phyloP scores from a whole-genome alignment of 1,140 invertebrate genomes.

The Ceratina calcarata region DNA sequence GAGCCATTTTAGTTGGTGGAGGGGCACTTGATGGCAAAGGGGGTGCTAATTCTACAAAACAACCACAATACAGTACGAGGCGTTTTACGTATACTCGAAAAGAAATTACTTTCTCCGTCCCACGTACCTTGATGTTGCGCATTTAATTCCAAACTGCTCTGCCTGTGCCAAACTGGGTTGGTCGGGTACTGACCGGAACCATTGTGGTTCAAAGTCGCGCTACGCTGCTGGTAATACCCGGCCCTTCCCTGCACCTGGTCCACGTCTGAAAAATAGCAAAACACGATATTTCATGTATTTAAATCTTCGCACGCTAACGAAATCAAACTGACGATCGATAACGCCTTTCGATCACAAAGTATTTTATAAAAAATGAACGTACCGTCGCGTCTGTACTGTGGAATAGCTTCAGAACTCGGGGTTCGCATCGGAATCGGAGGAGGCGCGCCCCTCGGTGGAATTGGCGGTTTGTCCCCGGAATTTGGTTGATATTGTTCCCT shows the following conservation, averaged over 20 bases:
- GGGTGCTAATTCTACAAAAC: conserved; percentile 79
- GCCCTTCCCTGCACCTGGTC: conserved; percentile 70
- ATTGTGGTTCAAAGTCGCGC: conserved; percentile 74
- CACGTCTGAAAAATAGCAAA: conserved; percentile 57
- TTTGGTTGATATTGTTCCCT: conserved; percentile 67
- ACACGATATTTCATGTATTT: not conserved
- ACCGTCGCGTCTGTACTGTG: conserved; percentile 74
- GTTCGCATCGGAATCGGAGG: conserved; percentile 79
- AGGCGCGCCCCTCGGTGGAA: conserved; percentile 81
- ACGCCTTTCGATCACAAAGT: not conserved
- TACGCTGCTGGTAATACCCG: conserved; percentile 74
- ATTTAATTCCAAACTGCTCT: conserved; percentile 69
- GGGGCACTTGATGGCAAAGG: conserved; percentile 78
- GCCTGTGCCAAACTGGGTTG: conserved; percentile 72
- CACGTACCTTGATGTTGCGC: conserved; percentile 73
- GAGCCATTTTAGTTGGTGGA: conserved; percentile 74
- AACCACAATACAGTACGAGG: conserved; percentile 29
- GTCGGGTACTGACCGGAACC: conserved; percentile 74
- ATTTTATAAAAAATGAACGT: conserved; percentile 15
- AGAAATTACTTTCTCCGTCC: too few relatives aligned
- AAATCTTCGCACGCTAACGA: too few relatives aligned
- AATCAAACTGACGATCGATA: not conserved
- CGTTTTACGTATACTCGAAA: too few relatives aligned
- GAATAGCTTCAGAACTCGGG: conserved; percentile 73
- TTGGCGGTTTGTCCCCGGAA: conserved; percentile 81